phyloP scores from a whole-genome alignment of 2,797 vertebrate genomes.

The Sandelia bainsii region DNA sequence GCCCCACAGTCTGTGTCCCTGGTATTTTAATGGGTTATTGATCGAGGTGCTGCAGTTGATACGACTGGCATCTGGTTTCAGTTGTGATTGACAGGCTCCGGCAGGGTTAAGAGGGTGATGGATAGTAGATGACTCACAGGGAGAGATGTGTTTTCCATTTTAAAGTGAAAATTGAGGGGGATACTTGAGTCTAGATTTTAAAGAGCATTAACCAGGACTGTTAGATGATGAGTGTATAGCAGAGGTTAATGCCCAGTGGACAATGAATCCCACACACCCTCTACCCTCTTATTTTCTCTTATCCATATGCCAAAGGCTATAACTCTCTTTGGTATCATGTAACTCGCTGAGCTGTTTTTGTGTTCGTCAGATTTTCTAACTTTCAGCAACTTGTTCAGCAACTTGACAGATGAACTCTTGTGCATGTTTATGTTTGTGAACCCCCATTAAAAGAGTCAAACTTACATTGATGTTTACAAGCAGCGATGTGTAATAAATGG shows the following conservation, averaged over 20 bases:
- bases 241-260: background rate
- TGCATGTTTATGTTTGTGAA: slow-evolving; percentile 50
- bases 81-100: slow-evolving; percentile 62
- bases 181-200: slow-evolving; percentile 21
- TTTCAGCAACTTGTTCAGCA: slow-evolving; percentile 45
- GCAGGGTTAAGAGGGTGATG: slow-evolving; percentile 45
- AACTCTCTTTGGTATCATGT: slow-evolving; percentile 23
- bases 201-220: slow-evolving; percentile 9
- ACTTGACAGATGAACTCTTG: slow-evolving; percentile 40
- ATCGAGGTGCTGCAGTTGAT: slow-evolving; percentile 52
- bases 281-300: background rate
- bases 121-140: slow-evolving; percentile 36
- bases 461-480: slow-evolving; percentile 63
- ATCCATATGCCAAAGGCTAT: slow-evolving; percentile 17
- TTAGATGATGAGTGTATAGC: slow-evolving; percentile 12
- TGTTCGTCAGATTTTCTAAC: slow-evolving; percentile 44
- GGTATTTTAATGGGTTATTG: slow-evolving; percentile 74
- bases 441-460: slow-evolving; percentile 58
- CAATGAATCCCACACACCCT: background rate
- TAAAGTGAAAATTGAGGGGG: slow-evolving; percentile 13
- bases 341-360: slow-evolving; percentile 40
- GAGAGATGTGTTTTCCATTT: slow-evolving; percentile 36
- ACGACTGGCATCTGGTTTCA: slow-evolving; percentile 64
- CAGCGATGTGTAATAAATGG: slow-evolving; percentile 63
- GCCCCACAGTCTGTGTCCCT: slow-evolving; percentile 28